Base-by-base conservation (phyloP, 1,140 invertebrate genomes). In the Pachyrhynchus sulphureomaculatus region DNA sequence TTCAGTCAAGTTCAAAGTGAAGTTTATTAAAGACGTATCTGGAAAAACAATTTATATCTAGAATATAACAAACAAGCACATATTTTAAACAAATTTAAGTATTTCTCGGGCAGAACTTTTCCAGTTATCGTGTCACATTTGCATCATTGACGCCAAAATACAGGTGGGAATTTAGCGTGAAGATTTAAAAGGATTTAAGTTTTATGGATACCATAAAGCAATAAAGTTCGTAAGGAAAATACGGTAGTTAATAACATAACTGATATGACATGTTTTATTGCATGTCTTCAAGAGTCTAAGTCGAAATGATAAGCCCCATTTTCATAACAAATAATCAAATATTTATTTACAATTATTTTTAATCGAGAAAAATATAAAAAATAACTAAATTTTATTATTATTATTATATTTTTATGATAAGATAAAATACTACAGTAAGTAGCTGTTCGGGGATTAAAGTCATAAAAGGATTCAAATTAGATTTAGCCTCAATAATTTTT, bases 231-330 rank as follows among this genome's bases (percentile, higher is more conserved):
- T 44, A 26, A 32, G 29, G 52, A 56, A 62, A 62, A 62, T 62
- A 62, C 60, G 55, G 60, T 62, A 62, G 60, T 55, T 55, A 33
- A 55, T 55, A 62, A 62, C 56, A 62, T 55, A 45, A 33, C 20
- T 34, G 42, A 54, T 61, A 61, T 61, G 59, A 62, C 51, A 62
- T 62, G 33, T 56, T 62, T 62, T 62, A 62, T 62, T 44, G 24
- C 36, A 48, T 42, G 41, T 60, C 48, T 42, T 52, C 24, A 37
- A 61, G 49, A 48, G 20, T n/a, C 33, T 32, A 26, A 54, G 26
- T 47, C n/a, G 32, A 45, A n/a, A 18, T 23, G 59, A 61, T 61
- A 61, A 61, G 42, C 23, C 9, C 21, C 8, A n/a, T 33, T 41
- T 53, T 51, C 2, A 13, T 20, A 49, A 47, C n/a, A 32, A 32